Evolutionary conservation across 2,888 invertebrate species (phyloP).

Genomic region (Andrena praecox): DNA sequence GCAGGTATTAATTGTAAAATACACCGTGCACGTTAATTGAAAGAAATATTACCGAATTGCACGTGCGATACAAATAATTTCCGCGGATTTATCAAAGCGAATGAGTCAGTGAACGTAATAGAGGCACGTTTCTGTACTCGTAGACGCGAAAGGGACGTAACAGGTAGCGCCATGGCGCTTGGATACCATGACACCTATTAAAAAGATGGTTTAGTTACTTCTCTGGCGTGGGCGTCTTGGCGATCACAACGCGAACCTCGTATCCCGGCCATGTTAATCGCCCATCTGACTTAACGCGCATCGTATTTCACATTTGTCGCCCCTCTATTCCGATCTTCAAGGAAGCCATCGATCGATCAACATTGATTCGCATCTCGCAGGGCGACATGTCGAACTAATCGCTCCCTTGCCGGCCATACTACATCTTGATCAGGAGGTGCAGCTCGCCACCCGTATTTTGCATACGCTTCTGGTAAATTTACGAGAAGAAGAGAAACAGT

Average conservation of each 20-base stretch:
- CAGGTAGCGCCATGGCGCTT: constrained; percentile 55
- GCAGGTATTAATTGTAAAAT: background rate
- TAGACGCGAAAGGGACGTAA: background rate
- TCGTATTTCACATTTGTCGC: constrained; percentile 70
- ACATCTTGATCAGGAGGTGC: constrained; percentile 8
- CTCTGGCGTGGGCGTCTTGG: constrained; percentile 66
- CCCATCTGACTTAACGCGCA: constrained; percentile 70
- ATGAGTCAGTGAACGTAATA: background rate
- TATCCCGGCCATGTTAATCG: constrained; percentile 66
- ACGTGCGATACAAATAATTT: background rate
- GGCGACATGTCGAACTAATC: constrained; percentile 27
- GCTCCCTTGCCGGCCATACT: constrained; percentile 7
- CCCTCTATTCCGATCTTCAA: constrained; percentile 16
- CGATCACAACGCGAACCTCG: constrained; percentile 59
- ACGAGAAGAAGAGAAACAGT: constrained; percentile 12
- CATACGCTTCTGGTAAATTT: constrained; percentile 4
- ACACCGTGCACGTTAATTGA: background rate
- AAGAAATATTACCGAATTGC: background rate
- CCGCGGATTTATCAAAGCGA: background rate
- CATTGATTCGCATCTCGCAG: constrained; percentile 5
- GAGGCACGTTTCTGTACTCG: background rate
- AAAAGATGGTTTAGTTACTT: constrained; percentile 31
- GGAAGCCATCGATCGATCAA: constrained; percentile 52
- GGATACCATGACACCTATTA: constrained; percentile 19
- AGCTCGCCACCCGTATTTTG: background rate